Percentiles rank a stretch among this genome's conserved stretches.
Evolutionary conservation across 1,140 invertebrate genomes (phyloP).

Genomic region (Drosophila aff.): DNA sequence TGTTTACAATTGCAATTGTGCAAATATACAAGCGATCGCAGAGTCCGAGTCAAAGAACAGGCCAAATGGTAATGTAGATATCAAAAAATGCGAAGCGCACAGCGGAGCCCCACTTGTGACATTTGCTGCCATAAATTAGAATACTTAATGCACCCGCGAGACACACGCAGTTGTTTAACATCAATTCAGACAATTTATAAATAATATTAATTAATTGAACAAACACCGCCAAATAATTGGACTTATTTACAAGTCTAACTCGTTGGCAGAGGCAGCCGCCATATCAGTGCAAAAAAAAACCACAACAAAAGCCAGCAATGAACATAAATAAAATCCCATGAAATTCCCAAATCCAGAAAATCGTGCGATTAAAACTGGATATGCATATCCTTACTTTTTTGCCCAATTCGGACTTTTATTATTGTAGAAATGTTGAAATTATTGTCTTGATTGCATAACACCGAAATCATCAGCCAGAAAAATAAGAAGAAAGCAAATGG

Average conservation of each 20-base stretch:
- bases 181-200: conserved; percentile 41
- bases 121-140: conserved; percentile 34
- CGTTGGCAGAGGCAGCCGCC: conserved; percentile 18
- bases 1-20: conserved; percentile 48
- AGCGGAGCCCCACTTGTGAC: neutral
- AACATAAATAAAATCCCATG: conserved; percentile 20
- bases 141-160: conserved; percentile 20
- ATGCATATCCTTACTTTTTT: conserved; percentile 47
- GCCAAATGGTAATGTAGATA: conserved; percentile 63
- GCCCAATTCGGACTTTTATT: conserved; percentile 12
- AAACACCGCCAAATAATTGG: conserved; percentile 22
- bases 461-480: conserved; percentile 29
- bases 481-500: conserved; percentile 44
- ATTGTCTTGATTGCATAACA: conserved; percentile 60
- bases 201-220: conserved; percentile 48
- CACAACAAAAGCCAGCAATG: conserved; percentile 8
- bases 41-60: conserved; percentile 34
- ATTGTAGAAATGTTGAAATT: conserved; percentile 50
- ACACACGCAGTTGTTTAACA: conserved; percentile 35
- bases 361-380: conserved; percentile 49
- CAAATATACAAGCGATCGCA: conserved; percentile 37
- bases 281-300: conserved; percentile 6
- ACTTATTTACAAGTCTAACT: conserved; percentile 57
- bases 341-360: conserved; percentile 29
- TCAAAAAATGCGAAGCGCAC: conserved; percentile 45